phyloP scores from a whole-genome alignment of 1,140 invertebrate genomes.

The Drosophila trapezifrons region DNA sequence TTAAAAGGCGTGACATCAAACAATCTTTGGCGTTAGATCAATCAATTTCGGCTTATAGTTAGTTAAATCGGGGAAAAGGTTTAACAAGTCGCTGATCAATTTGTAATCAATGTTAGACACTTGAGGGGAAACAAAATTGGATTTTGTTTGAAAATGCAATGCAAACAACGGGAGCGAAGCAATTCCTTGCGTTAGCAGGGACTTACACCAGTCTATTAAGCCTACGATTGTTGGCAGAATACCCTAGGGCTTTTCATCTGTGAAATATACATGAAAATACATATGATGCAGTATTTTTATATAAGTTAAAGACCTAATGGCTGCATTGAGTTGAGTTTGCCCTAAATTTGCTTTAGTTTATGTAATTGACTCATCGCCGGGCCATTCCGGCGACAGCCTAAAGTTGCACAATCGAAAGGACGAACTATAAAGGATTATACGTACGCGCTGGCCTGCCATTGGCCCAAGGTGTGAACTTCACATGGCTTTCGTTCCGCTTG shows the following conservation, averaged over 20 bases:
- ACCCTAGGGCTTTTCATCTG: slow-evolving; percentile 73
- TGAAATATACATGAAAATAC: slow-evolving; percentile 50
- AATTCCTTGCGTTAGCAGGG: slow-evolving; percentile 14
- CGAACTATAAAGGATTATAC: slow-evolving; percentile 80
- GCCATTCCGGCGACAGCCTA: not conserved
- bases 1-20: not conserved
- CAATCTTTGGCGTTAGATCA: not conserved
- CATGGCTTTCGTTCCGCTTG: slow-evolving; percentile 89
- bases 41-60: slow-evolving; percentile 2
- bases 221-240: slow-evolving; percentile 10
- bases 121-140: slow-evolving; percentile 1
- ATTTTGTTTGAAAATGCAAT: slow-evolving; percentile 1
- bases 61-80: not conserved
- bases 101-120: slow-evolving; percentile 15
- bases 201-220: slow-evolving; percentile 57
- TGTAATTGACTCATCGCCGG: slow-evolving; percentile 4
- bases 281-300: slow-evolving; percentile 10
- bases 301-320: not conserved
- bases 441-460: slow-evolving; percentile 93
- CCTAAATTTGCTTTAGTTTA: slow-evolving; percentile 29
- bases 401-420: slow-evolving; percentile 34
- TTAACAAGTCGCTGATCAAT: slow-evolving; percentile 11
- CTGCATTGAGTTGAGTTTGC: not conserved
- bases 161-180: slow-evolving; percentile 10
- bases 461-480: slow-evolving; percentile 93